These are phyloP conservation scores for Emys orbicularis DNA, from an alignment of 2,797 vertebrate genomes.

Conservation along the genomic window DNA sequence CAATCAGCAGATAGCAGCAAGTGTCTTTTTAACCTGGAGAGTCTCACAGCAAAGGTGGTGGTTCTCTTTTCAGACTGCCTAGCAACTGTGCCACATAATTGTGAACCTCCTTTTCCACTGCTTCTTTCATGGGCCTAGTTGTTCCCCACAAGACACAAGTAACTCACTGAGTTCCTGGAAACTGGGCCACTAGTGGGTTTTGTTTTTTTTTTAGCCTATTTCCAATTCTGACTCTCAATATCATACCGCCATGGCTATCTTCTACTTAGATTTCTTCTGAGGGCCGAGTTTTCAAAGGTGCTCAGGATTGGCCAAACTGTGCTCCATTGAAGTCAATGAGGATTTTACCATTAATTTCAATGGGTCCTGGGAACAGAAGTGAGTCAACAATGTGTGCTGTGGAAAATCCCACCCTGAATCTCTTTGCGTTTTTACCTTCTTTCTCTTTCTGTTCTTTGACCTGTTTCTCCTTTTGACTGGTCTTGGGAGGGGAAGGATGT, in stretches of 20 bases:
- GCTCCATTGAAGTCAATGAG: neutral
- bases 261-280: conserved; percentile 21
- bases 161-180: neutral
- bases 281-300: neutral
- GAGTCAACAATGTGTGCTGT: neutral
- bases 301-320: neutral
- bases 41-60: neutral
- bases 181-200: neutral
- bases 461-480: neutral
- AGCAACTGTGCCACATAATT: conserved; percentile 10
- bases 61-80: conserved; percentile 11
- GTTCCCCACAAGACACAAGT: neutral
- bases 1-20: conserved; percentile 55
- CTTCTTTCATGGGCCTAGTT: conserved; percentile 11
- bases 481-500: neutral
- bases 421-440: neutral
- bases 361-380: neutral
- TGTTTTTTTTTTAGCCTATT: neutral
- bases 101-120: neutral
- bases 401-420: neutral
- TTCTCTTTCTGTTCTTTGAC: neutral
- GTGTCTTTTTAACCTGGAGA: conserved; percentile 49
- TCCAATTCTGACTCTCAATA: neutral
- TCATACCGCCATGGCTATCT: neutral
- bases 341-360: neutral